A percentile compares a stretch with the other conserved stretches of the same genome.
Conservation (phyloP, 2,888 invertebrate species). For the Microplitis manilae region DNA sequence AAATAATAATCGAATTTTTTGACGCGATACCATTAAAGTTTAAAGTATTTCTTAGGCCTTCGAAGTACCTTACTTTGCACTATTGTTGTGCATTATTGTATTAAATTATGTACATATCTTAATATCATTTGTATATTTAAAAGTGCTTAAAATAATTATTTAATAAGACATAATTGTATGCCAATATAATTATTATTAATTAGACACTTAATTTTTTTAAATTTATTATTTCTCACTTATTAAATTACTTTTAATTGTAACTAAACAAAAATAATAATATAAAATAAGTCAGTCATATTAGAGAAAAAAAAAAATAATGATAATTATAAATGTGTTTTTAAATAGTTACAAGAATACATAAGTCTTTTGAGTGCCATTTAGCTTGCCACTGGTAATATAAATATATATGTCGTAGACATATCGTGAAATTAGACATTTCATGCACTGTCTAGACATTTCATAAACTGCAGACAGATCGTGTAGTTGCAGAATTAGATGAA, state of each 20-base stretch:
- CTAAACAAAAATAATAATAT: not conserved
- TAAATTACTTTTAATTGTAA: too few relatives aligned
- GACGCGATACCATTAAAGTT: slow-evolving; percentile 1
- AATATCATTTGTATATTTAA: slow-evolving; percentile 40
- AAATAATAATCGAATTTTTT: slow-evolving; percentile 4
- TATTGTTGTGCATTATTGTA: slow-evolving; percentile 40
- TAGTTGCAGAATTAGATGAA: too few relatives aligned
- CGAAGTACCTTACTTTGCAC: slow-evolving; percentile 30
- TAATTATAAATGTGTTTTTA: not conserved
- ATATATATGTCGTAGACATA: not conserved
- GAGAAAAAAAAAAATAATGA: not conserved
- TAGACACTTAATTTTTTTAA: not conserved
- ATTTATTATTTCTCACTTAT: not conserved
- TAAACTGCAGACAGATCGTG: too few relatives aligned
- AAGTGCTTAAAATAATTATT: slow-evolving; percentile 34
- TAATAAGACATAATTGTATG: slow-evolving; percentile 1
- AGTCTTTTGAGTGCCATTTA: slow-evolving; percentile 20
- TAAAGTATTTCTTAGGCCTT: slow-evolving; percentile 36
- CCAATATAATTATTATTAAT: slow-evolving; percentile 20
- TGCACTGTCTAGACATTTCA: too few relatives aligned
- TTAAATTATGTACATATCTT: slow-evolving; percentile 49
- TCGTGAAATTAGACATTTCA: too few relatives aligned
- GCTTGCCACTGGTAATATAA: slow-evolving; percentile 25
- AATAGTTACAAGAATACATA: not conserved
- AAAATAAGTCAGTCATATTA: not conserved